These are phyloP conservation scores for Ormyrus pomaceus DNA, from an alignment of 2,888 invertebrate genomes.

Conservation along the genomic window DNA sequence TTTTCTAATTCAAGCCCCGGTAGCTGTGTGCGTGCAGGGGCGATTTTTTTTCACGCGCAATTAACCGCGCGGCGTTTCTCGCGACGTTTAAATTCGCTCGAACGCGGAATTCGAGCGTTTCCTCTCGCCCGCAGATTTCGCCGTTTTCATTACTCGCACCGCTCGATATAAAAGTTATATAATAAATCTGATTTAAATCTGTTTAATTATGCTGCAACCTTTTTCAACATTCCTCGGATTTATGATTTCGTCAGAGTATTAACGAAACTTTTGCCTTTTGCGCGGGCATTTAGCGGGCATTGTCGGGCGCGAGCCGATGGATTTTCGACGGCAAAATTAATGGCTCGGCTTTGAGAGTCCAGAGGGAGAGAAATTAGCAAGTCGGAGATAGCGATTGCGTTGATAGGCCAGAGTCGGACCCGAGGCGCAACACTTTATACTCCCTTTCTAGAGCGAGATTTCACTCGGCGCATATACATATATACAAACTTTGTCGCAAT, in stretches of 20 bases:
- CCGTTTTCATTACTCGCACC: background rate
- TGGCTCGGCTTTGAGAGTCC: no score
- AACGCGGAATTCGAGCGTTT: background rate
- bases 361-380: no score
- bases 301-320: no score
- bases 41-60: background rate
- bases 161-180: slow-evolving; percentile 6
- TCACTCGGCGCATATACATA: background rate
- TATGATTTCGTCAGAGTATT: no score
- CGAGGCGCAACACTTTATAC: background rate
- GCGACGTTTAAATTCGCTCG: background rate
- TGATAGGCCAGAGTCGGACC: slow-evolving; percentile 2
- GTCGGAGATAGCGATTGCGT: slow-evolving; percentile 24
- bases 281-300: no score
- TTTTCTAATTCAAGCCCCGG: slow-evolving; percentile 1
- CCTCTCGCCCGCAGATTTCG: background rate
- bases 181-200: slow-evolving; percentile 21
- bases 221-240: background rate
- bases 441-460: slow-evolving; percentile 26
- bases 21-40: background rate
- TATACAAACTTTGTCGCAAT: background rate
- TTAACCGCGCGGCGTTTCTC: background rate
- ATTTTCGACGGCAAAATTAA: no score
- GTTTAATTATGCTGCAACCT: background rate
- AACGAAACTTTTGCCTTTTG: no score